Conservation (phyloP, 2,888 invertebrate species). For the Rotaria socialis region DNA sequence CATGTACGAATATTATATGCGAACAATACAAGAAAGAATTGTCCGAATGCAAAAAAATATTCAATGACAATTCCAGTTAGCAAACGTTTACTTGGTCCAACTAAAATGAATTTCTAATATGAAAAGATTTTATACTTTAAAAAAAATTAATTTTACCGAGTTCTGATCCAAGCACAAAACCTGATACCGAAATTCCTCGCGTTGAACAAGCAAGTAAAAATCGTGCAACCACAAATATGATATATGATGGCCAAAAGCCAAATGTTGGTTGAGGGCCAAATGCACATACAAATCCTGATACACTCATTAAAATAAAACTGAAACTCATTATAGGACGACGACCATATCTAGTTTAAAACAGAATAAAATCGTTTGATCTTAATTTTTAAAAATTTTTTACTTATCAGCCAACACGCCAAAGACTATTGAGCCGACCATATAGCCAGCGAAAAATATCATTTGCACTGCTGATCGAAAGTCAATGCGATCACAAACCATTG, state of each 20-base stretch:
- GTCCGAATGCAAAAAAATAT: constrained; percentile 45
- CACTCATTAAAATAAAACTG: neutral
- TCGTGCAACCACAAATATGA: neutral
- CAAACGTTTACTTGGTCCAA: constrained; percentile 27
- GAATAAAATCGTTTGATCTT: too few relatives aligned
- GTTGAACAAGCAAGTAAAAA: constrained; percentile 18
- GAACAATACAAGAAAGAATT: constrained; percentile 37
- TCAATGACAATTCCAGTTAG: constrained; percentile 45
- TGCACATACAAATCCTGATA: neutral
- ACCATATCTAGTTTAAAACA: neutral
- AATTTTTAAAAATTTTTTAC: neutral
- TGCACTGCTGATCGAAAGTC: neutral
- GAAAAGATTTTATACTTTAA: too few relatives aligned
- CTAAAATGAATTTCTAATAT: neutral
- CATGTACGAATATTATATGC: constrained; percentile 44
- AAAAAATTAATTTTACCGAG: neutral
- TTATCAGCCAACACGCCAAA: neutral
- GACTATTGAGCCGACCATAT: neutral
- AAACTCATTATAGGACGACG: neutral
- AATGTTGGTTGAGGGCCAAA: neutral
- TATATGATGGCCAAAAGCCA: neutral
- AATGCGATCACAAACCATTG: neutral
- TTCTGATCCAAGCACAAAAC: constrained; percentile 9
- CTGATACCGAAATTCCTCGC: constrained; percentile 14
- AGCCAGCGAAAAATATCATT: neutral